These are phyloP conservation scores for Cossypha polioptera DNA, from an alignment of 2,797 vertebrate species.

Conservation along the genomic window DNA sequence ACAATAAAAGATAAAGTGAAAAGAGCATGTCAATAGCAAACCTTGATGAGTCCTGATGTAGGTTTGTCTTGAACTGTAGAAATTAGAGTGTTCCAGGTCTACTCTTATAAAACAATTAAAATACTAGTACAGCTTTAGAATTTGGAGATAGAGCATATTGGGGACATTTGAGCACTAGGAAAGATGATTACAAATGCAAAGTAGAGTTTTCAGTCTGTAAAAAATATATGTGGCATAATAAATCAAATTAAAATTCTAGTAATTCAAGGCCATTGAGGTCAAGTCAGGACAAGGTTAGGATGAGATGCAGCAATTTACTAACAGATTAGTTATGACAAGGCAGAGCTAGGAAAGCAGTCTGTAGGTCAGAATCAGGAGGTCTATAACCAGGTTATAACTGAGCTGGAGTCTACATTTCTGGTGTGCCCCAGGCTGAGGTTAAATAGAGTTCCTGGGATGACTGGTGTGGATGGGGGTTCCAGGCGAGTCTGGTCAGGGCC, in stretches of 20 bases:
- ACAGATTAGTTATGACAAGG: not conserved
- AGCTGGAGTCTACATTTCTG: not conserved
- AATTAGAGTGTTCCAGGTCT: not conserved
- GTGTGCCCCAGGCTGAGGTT: not conserved
- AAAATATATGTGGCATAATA: not conserved
- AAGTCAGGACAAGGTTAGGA: not conserved
- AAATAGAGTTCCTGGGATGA: not conserved
- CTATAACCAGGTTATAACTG: not conserved
- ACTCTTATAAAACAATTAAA: not conserved
- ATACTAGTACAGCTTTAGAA: not conserved
- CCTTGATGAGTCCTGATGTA: not conserved
- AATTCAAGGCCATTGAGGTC: not conserved
- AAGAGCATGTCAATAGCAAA: not conserved
- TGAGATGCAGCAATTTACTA: not conserved
- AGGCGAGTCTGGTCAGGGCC: not conserved
- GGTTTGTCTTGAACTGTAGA: not conserved
- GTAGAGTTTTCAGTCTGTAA: not conserved
- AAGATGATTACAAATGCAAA: not conserved
- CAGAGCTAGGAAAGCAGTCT: not conserved
- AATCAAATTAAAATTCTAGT: not conserved
- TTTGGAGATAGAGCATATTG: not conserved
- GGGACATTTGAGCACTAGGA: not conserved
- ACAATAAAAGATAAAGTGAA: not conserved
- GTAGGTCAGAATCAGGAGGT: not conserved
- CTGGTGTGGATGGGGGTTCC: not conserved